phyloP scores from a whole-genome alignment of 2,888 invertebrate genomes.

The Eupsilia transversa region DNA sequence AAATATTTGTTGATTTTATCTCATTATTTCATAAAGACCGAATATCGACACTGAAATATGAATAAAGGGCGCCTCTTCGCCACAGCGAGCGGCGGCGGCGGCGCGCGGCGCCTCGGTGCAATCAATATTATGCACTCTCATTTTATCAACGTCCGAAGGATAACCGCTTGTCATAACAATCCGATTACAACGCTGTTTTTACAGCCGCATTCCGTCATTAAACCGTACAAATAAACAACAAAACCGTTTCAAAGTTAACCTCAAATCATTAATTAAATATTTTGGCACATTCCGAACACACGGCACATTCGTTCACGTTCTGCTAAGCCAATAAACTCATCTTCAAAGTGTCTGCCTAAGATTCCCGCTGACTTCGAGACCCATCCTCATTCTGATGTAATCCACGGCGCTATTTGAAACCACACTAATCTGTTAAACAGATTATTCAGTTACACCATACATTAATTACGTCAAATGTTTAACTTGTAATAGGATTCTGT shows the following conservation, averaged over 20 bases:
- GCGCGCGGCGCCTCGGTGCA: background rate
- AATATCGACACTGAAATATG: too few species aligned
- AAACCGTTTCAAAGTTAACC: constrained; percentile 17
- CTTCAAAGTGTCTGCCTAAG: constrained; percentile 33
- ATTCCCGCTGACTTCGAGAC: constrained; percentile 46
- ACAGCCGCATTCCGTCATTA: constrained; percentile 13
- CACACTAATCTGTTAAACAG: constrained; percentile 77
- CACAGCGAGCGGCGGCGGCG: too few species aligned
- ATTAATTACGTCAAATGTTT: constrained; percentile 61
- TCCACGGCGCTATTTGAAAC: constrained; percentile 67
- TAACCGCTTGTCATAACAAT: constrained; percentile 29
- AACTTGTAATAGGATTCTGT: constrained; percentile 23
- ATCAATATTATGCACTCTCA: constrained; percentile 15
- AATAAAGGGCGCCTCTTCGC: too few species aligned
- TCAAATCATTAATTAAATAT: constrained; percentile 26
- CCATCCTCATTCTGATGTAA: constrained; percentile 64
- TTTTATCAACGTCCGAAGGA: constrained; percentile 26
- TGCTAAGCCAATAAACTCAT: constrained; percentile 13
- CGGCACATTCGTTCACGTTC: too few species aligned
- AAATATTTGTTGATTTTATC: too few species aligned
- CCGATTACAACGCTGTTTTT: constrained; percentile 28
- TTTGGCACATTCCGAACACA: constrained; percentile 49
- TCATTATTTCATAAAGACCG: too few species aligned
- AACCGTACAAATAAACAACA: constrained; percentile 6
- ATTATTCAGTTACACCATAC: constrained; percentile 66